Base-by-base conservation (phyloP, 1,140 invertebrate species). In the Sarcophaga peregrina region DNA sequence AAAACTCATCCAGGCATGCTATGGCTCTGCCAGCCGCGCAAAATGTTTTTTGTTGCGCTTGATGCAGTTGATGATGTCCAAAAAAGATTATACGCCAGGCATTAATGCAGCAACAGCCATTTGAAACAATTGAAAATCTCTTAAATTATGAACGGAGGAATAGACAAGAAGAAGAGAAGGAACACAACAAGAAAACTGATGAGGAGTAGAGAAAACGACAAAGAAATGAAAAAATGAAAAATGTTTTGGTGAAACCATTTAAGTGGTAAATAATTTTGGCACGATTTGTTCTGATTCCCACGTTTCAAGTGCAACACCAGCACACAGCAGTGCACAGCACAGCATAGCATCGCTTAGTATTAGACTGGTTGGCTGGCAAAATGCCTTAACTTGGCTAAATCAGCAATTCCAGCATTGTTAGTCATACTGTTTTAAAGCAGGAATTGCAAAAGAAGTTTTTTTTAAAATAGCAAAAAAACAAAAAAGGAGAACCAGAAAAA, bases 201-300 rank as follows among this genome's bases (percentile, higher is more conserved):
- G 17, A 83, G 37, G 46, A 20, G 5, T 6, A 62, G 46, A 25
- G 20, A 83, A 47, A 13, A 37, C 25, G 25, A 37, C 25, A 37
- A 80, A 54, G 78, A 84, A 84, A 82, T 84, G 83, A 84, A 84
- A 84, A 84, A 84, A 82, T 84, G 83, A 84, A 84, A 84, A 84
- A 84, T 84, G 84, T 82, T 68, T 68, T 78, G 82, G 58, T 83
- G 82, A 83, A 84, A 82, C 74, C 82, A 84, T 84, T 84, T 81
- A 80, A 84, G 83, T 84, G 83, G 84, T 84, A 84, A 84, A 84
- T 84, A 84, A 80, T 84, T 84, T 84, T 84, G 84, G 84, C 84
- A 84, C 84, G 84, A 84, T 84, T 84, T 83, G 84, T 84, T 84
- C 84, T 84, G 82, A 84, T 84, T 84, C 84, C 84, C 84, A 84